A percentile compares a stretch with the other conserved stretches of the same genome.
Conservation (phyloP, 2,797 vertebrate species). For the Pipistrellus pipistrellus region DNA sequence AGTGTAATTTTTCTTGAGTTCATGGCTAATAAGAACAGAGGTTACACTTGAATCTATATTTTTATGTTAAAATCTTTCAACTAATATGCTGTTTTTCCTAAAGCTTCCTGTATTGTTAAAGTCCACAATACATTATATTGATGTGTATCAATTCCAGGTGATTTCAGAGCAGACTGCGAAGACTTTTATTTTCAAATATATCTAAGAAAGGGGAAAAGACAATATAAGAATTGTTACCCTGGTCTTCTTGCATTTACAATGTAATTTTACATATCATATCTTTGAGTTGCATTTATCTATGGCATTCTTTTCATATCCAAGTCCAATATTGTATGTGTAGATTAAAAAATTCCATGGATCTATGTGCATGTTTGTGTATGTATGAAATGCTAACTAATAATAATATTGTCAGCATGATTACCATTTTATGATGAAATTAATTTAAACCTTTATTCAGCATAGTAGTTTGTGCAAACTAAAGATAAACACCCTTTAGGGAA, state of each 20-base stretch:
- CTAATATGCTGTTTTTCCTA: not conserved
- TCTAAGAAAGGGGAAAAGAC: not conserved
- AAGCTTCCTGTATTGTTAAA: not conserved
- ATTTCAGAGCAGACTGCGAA: not conserved
- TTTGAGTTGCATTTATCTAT: not conserved
- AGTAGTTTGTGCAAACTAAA: not conserved
- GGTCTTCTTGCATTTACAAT: not conserved
- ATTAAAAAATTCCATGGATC: not conserved
- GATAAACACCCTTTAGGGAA: not conserved
- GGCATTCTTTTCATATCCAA: not conserved
- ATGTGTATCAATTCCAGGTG: not conserved
- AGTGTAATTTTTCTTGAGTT: not conserved
- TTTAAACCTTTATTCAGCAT: not conserved
- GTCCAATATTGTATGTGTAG: not conserved
- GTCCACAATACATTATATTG: not conserved
- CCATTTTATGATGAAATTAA: constrained; percentile 7
- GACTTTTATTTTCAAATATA: not conserved
- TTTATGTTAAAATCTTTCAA: constrained; percentile 1
- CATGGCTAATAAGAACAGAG: not conserved
- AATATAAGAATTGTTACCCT: not conserved
- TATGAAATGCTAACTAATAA: not conserved
- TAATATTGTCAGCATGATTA: not conserved
- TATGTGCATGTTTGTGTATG: not conserved
- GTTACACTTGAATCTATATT: not conserved
- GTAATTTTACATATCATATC: not conserved